Conservation (phyloP, 2,888 invertebrate species). For the Stratiomys singularior region DNA sequence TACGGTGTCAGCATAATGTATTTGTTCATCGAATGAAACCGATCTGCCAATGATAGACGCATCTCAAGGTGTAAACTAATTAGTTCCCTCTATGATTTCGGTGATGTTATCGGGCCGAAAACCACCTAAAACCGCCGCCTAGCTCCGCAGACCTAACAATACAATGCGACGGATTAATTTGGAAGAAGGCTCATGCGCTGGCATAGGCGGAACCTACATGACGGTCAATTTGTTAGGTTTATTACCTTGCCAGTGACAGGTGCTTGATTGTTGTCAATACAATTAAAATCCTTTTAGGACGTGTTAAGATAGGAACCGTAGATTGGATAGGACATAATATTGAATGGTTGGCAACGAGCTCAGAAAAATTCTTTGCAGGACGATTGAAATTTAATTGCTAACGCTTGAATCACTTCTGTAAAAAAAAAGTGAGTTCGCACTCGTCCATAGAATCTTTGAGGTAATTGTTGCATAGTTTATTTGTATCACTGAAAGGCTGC, state of each 20-base stretch:
- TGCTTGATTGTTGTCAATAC: slow-evolving; percentile 33
- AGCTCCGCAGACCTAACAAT: slow-evolving; percentile 16
- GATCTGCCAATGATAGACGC: slow-evolving; percentile 36
- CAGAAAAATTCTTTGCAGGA: neutral
- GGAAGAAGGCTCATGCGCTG: neutral
- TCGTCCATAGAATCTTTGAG: no score
- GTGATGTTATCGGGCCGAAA: slow-evolving; percentile 25
- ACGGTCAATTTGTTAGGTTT: slow-evolving; percentile 18
- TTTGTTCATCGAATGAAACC: slow-evolving; percentile 47
- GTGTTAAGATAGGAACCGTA: neutral
- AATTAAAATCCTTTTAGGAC: slow-evolving; percentile 31
- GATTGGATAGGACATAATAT: neutral
- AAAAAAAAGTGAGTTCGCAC: neutral
- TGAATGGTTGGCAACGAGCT: no score
- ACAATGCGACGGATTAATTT: slow-evolving; percentile 35
- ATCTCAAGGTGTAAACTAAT: slow-evolving; percentile 50
- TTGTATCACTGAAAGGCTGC: no score
- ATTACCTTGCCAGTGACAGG: slow-evolving; percentile 21
- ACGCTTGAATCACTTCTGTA: neutral
- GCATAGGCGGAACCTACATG: neutral
- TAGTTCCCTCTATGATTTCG: slow-evolving; percentile 45
- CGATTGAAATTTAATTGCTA: neutral
- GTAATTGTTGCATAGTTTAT: no score
- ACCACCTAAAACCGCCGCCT: slow-evolving; percentile 33
- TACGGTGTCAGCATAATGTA: slow-evolving; percentile 33